Percentiles rank a stretch among this genome's conserved stretches.
Evolutionary conservation across 2,113 vertebrate genomes (phyloP).

Genomic region (Austrofundulus limnaeus): DNA sequence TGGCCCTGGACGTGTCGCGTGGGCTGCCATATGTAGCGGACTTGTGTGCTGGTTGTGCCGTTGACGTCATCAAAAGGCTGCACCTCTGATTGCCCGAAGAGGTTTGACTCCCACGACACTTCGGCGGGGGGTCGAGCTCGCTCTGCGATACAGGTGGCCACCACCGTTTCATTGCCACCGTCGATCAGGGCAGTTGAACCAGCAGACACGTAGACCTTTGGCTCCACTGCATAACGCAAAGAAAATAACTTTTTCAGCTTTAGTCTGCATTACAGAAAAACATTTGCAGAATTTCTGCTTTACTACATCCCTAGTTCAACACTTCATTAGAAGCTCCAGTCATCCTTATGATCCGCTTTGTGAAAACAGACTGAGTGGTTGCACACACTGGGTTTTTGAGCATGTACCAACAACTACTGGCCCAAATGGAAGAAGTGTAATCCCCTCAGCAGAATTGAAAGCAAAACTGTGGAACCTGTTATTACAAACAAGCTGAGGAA

Average conservation of each 20-base stretch:
- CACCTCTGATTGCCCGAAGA: conserved; percentile 87
- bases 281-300: not conserved
- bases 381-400: not conserved
- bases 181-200: conserved; percentile 90
- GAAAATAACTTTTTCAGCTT: not conserved
- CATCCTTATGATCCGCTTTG: conserved; percentile 12
- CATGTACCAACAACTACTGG: conserved; percentile 16
- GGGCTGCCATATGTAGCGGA: conserved; percentile 89
- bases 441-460: conserved; percentile 14
- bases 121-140: conserved; percentile 90
- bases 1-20: conserved; percentile 90
- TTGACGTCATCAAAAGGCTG: conserved; percentile 85
- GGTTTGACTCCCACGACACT: conserved; percentile 90
- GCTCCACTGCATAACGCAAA: conserved; percentile 84
- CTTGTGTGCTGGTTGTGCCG: conserved; percentile 89
- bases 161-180: conserved; percentile 89
- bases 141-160: conserved; percentile 92
- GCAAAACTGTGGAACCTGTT: conserved; percentile 5
- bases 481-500: conserved; percentile 3
- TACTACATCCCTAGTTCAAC: not conserved
- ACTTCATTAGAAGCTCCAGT: conserved; percentile 6
- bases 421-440: conserved; percentile 21
- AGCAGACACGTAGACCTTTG: conserved; percentile 88
- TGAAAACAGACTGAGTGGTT: conserved; percentile 7
- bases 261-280: not conserved